These are phyloP conservation scores for Pseudobourletiella spinata DNA, from an alignment of 1,140 invertebrate species.

Conservation along the genomic window DNA sequence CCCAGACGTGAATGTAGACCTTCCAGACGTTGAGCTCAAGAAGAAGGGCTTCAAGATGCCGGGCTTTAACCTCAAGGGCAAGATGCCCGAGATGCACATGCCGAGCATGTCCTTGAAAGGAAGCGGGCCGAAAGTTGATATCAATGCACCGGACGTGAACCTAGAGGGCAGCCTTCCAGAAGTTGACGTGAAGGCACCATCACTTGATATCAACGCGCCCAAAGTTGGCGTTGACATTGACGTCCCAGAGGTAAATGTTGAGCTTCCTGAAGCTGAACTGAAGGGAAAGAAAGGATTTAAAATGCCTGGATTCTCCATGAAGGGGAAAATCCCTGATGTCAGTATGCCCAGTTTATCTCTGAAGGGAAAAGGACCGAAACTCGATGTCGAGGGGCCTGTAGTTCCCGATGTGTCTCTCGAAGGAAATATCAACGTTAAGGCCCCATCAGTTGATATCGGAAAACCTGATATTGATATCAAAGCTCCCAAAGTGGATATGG, in stretches of 20 bases:
- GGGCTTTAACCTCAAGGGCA: not conserved
- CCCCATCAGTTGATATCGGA: not conserved
- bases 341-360: not conserved
- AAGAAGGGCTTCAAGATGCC: not conserved
- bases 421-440: no score
- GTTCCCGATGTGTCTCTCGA: not conserved
- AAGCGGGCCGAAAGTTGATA: not conserved
- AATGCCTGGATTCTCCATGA: no score
- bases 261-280: not conserved
- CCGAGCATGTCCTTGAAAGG: not conserved
- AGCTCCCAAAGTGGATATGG: not conserved
- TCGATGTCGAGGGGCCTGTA: not conserved
- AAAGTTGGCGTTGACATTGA: not conserved
- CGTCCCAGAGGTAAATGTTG: not conserved
- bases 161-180: not conserved
- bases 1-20: not conserved
- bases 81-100: not conserved
- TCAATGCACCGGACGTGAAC: not conserved
- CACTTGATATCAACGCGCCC: not conserved
- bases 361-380: not conserved
- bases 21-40: not conserved
- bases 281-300: no score
- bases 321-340: not conserved
- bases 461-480: not conserved
- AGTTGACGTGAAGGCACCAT: not conserved